Percentiles rank a stretch among this genome's conserved stretches.
These are phyloP conservation scores for Tribolium freemani DNA, from an alignment of 2,888 invertebrate genomes.

Conservation along the genomic window DNA sequence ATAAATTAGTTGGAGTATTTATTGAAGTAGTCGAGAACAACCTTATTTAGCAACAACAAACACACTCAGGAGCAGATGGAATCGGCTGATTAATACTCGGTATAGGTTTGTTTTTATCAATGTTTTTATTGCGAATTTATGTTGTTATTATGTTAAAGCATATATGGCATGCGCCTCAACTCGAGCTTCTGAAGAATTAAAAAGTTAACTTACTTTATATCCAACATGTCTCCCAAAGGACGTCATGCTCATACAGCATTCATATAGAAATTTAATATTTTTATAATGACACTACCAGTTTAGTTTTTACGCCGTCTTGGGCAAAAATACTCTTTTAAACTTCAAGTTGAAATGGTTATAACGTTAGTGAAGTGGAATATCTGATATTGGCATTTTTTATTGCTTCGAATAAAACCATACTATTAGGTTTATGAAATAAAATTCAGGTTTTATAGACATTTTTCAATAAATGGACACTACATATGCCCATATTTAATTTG, in stretches of 20 bases:
- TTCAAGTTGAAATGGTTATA: not conserved
- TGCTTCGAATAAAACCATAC: not conserved
- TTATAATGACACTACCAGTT: not conserved
- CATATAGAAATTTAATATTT: not conserved
- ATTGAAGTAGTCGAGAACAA: conserved; percentile 32
- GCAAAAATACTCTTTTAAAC: not conserved
- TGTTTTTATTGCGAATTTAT: conserved; percentile 16
- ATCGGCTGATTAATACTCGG: conserved; percentile 28
- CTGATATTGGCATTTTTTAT: not conserved
- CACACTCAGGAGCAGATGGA: conserved; percentile 36
- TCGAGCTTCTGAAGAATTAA: conserved; percentile 10
- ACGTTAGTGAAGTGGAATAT: not conserved
- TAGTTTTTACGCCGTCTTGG: not conserved
- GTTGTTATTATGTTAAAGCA: conserved; percentile 3
- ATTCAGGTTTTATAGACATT: not conserved
- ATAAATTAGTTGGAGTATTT: conserved; percentile 38
- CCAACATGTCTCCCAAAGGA: not conserved
- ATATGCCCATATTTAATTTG: too few relatives aligned
- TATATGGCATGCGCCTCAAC: conserved; percentile 15
- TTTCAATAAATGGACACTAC: not conserved
- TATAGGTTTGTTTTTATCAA: conserved; percentile 7
- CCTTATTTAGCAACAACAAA: conserved; percentile 40
- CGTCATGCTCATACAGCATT: not conserved
- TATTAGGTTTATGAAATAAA: not conserved
- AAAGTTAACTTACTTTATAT: conserved; percentile 3